These are phyloP conservation scores for Chionodraco myersi DNA, from an alignment of 2,113 vertebrate genomes.

Conservation along the genomic window DNA sequence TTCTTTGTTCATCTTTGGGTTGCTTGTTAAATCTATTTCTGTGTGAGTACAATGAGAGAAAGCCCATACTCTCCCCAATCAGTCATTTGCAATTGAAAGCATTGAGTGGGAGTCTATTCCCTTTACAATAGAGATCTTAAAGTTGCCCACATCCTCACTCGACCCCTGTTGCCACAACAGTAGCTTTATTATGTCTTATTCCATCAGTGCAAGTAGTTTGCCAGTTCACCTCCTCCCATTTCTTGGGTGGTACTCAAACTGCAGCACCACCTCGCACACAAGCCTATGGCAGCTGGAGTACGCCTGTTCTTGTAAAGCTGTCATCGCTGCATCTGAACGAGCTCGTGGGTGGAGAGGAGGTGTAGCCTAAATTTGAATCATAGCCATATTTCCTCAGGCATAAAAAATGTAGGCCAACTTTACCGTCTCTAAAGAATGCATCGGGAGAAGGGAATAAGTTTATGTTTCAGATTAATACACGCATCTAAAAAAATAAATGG, in stretches of 20 bases:
- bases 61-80: neutral
- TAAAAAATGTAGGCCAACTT: constrained; percentile 69
- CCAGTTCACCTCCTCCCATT: constrained; percentile 23
- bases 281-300: constrained; percentile 34
- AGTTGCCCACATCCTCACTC: neutral
- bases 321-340: constrained; percentile 40
- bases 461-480: constrained; percentile 28
- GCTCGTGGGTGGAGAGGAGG: constrained; percentile 70
- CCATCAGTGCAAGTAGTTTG: constrained; percentile 32
- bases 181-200: constrained; percentile 29
- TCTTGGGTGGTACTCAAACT: constrained; percentile 47
- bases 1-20: too few relatives aligned
- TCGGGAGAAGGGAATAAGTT: constrained; percentile 10
- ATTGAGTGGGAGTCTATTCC: neutral
- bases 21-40: too few relatives aligned
- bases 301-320: constrained; percentile 41
- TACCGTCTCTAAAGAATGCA: constrained; percentile 50
- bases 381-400: constrained; percentile 71
- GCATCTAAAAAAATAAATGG: neutral
- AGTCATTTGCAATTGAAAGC: neutral
- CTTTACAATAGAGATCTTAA: constrained; percentile 20
- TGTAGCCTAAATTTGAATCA: constrained; percentile 68
- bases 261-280: neutral
- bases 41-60: too few relatives aligned
- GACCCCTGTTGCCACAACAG: constrained; percentile 46